Evolutionary conservation across 2,888 invertebrate genomes (phyloP), one percentile per base, ranked within the genome.

Genomic region (Cenopis cana): DNA sequence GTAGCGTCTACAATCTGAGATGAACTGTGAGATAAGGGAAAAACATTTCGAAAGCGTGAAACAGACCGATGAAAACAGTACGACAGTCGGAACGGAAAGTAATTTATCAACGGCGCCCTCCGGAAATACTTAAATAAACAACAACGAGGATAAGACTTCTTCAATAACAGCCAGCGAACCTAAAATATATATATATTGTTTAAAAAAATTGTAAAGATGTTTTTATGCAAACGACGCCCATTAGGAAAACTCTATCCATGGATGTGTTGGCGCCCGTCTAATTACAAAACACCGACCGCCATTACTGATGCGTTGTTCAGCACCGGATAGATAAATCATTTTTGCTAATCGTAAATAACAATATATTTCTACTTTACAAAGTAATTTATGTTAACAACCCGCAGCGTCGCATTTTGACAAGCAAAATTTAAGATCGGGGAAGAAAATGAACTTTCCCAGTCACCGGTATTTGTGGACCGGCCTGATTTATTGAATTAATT

Each of bases 401-500:
- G 66, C 73, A 69, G 76, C 75, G 69, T 76, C 78, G 72, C 78
- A 78, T 81, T 85, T 78, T 80, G 81, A 84, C 81, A 83, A 81
- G 81, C 80, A 80, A 77, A 81, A 83, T 84, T 82, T 82, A 83
- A 82, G 79, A 87, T 84, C 81, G 76, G 76, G 78, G 82, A 83
- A 78, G 80, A 81, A 84, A 86, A 86, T 84, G 79, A 85, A 86
- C 81, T 86, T 88, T 83, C 78, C 75, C 75, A 80, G 83, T 84
- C 82, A 81, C 83, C 82, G 82, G 84, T 87, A 86, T 88, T 88
- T 86, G 84, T 76, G 83, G 81, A 80, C 79, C 77, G 77, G 78
- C 75, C 80, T 89, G 90, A 91, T 90, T 90, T 91, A 91, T 91
- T 86, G 85, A 90, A 91, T 91, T 89, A 91, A 91, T 91, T 90